Evolutionary conservation across 1,140 invertebrate species (phyloP).

Genomic region (Bradysia coprophila): DNA sequence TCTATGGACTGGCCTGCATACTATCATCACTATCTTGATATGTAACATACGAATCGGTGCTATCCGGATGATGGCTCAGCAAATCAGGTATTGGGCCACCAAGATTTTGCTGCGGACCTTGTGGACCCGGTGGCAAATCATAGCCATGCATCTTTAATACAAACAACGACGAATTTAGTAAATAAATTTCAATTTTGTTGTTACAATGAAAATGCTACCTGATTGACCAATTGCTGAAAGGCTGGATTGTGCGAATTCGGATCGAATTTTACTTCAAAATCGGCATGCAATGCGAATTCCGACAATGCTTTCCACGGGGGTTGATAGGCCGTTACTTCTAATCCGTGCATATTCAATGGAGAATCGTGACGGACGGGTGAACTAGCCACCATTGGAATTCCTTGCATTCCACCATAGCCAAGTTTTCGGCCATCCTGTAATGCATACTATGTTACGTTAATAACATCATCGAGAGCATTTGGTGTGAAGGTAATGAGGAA

Average conservation of each 20-base stretch:
- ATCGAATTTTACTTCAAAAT: slow-evolving; percentile 53
- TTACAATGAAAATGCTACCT: slow-evolving; percentile 35
- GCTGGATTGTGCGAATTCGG: slow-evolving; percentile 71
- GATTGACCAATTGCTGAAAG: slow-evolving; percentile 90
- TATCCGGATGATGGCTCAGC: slow-evolving; percentile 46
- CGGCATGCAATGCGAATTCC: slow-evolving; percentile 87
- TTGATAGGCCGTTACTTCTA: slow-evolving; percentile 90
- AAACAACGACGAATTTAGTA: slow-evolving; percentile 1
- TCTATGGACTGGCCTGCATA: slow-evolving; percentile 43
- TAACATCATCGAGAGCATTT: too few species aligned
- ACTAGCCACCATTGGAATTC: slow-evolving; percentile 91
- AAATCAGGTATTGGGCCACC: slow-evolving; percentile 31
- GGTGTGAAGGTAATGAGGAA: too few species aligned
- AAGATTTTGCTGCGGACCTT: slow-evolving; percentile 12
- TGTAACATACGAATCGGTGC: slow-evolving; percentile 74
- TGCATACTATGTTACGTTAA: neutral
- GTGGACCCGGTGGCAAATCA: slow-evolving; percentile 29
- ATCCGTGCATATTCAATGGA: slow-evolving; percentile 62
- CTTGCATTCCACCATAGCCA: slow-evolving; percentile 80
- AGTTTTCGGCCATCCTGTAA: slow-evolving; percentile 78
- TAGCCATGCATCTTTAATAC: slow-evolving; percentile 69
- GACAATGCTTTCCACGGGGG: slow-evolving; percentile 92
- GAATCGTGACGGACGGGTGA: slow-evolving; percentile 88
- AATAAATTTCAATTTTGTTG: slow-evolving; percentile 1
- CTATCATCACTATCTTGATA: slow-evolving; percentile 76